phyloP scores from a whole-genome alignment of 2,888 invertebrate species.

The Notodonta ziczac region DNA sequence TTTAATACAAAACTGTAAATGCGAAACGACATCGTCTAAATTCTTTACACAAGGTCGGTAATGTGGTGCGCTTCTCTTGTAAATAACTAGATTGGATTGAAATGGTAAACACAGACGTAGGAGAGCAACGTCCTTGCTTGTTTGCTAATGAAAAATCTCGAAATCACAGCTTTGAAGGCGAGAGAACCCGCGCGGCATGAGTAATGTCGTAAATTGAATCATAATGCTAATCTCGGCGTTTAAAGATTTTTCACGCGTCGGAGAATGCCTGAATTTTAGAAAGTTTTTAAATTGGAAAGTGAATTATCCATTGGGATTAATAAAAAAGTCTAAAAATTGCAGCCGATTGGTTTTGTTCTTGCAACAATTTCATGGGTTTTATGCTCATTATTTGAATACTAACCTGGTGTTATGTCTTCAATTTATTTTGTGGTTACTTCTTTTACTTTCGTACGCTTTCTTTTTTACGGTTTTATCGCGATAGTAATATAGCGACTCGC shows the following conservation, averaged over 20 bases:
- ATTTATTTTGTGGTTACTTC: not conserved
- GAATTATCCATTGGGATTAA: not conserved
- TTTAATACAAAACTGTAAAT: no score
- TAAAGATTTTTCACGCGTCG: constrained; percentile 23
- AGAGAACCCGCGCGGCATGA: constrained; percentile 9
- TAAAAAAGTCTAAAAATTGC: not conserved
- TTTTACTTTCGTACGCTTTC: not conserved
- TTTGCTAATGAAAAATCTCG: constrained; percentile 24
- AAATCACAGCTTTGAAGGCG: constrained; percentile 15
- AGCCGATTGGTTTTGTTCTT: not conserved
- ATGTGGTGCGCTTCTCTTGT: constrained; percentile 20
- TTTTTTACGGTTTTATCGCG: not conserved
- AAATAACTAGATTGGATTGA: constrained; percentile 35
- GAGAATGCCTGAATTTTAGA: constrained; percentile 8
- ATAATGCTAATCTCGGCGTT: constrained; percentile 14
- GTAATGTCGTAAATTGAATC: constrained; percentile 20
- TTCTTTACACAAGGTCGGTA: constrained; percentile 28
- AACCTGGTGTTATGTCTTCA: not conserved
- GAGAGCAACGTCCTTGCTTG: constrained; percentile 23
- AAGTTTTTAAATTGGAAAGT: constrained; percentile 8
- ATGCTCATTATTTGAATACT: not conserved
- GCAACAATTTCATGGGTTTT: not conserved
- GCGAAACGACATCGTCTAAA: not conserved
- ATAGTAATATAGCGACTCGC: not conserved
- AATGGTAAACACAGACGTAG: constrained; percentile 31